Base-by-base conservation (phyloP, 2,113 vertebrate species). In the Brevimyrus niger region DNA sequence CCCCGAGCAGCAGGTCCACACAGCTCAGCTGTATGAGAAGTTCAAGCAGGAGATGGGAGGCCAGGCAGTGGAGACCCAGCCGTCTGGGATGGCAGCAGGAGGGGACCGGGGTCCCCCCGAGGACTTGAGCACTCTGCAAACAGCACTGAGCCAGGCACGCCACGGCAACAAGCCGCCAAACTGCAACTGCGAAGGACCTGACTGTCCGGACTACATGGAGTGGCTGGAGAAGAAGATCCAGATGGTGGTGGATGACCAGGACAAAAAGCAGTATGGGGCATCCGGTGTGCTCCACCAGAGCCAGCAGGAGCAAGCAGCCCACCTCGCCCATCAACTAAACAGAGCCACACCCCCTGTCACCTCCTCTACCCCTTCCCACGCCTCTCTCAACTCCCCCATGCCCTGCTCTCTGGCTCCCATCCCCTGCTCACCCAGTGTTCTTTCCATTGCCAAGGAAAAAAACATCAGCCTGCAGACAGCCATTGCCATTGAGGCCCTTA, bases 141-240 rank as follows among this genome's bases (percentile, higher is more conserved):
- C 96, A 0, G 98, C 97, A 88, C 96, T 99, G 93, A 96, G 93
- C 91, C 96, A 98, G 73, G 98, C 98, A 27, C 97, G 96, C 92
- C 97, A 97, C 15, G 98, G 98, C 10, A 96, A 97, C 91, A 99
- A 99, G 91, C 98, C 98, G 7, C 97, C 98, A 50, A 98, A 97
- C 93, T 99, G 98, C 95, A 97, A 97, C 94, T 99, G 98, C 76
- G 98, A 99, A 1, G 98, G 98, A 90, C 98, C 97, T 0, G 98
- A 99, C 90, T 99, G 98, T 94, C 98, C 98, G 0, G 98, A 99
- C 94, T 99, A 99, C 96, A 97, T 99, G 94, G 97, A 99, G 92
- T 99, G 98, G 98, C 94, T 99, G 93, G 96, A 99, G 94, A 98
- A 97, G 90, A 99, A 98, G 94, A 99, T 99, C 92, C 97, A 97